These are phyloP conservation scores for Heliconius aoede DNA, from an alignment of 2,888 invertebrate species.

Conservation along the genomic window DNA sequence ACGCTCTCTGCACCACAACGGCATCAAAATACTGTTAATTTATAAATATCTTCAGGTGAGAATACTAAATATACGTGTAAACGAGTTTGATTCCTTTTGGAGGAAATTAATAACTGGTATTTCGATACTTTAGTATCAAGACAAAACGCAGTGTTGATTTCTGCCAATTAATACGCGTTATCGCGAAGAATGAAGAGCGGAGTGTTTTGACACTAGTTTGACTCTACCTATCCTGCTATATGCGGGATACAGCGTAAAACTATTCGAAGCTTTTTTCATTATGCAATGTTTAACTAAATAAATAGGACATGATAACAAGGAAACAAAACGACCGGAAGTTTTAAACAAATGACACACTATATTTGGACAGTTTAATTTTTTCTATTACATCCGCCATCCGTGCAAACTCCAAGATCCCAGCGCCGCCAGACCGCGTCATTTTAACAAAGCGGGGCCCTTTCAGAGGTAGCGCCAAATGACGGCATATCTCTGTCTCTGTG, in stretches of 20 bases:
- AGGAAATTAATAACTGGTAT: no score
- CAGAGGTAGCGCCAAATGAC: no score
- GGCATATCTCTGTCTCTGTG: no score
- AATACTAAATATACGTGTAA: neutral
- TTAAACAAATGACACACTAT: neutral
- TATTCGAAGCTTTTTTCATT: neutral
- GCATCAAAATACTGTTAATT: neutral
- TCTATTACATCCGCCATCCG: neutral
- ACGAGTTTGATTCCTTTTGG: no score
- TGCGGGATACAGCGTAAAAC: neutral
- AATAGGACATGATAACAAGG: neutral
- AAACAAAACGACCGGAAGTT: constrained; percentile 9
- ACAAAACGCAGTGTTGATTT: no score
- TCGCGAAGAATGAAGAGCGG: neutral
- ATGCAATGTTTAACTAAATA: neutral
- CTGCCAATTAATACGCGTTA: neutral
- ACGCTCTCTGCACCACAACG: no score
- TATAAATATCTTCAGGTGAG: neutral
- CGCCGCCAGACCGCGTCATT: no score
- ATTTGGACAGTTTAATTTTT: constrained; percentile 5
- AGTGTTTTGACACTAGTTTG: neutral
- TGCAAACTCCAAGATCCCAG: no score
- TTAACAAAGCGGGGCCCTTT: no score
- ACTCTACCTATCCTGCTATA: neutral
- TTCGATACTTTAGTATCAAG: no score